A percentile compares a stretch with the other conserved stretches of the same genome.
phyloP scores from a whole-genome alignment of 1,140 invertebrate genomes.

The Macrobrachium nipponense region DNA sequence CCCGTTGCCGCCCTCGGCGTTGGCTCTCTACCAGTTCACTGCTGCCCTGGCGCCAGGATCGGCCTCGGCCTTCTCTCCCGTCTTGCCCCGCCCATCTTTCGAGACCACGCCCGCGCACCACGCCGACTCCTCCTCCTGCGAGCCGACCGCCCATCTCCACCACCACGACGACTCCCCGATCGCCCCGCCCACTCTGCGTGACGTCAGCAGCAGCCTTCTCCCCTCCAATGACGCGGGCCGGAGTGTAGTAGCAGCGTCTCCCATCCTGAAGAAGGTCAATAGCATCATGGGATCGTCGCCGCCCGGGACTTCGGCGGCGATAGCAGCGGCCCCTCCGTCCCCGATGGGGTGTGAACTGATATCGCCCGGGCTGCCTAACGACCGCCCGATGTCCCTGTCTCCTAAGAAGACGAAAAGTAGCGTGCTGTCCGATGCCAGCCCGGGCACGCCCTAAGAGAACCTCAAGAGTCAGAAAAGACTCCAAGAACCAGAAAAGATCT shows the following conservation, averaged over 20 bases:
- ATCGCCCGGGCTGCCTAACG: not conserved
- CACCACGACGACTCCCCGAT: conserved; percentile 1
- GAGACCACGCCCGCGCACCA: conserved; percentile 27
- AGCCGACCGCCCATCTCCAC: conserved; percentile 32
- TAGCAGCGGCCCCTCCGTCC: not conserved
- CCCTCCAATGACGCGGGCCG: not conserved
- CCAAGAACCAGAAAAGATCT: no score
- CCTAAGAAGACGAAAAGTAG: not conserved
- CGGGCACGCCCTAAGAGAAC: no score
- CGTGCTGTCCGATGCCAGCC: no score
- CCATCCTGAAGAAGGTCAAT: no score
- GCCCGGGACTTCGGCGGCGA: not conserved
- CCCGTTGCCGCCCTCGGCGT: conserved; percentile 45
- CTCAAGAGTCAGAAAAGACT: no score
- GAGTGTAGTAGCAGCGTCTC: no score
- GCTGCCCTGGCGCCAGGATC: conserved; percentile 47
- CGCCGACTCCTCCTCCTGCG: conserved; percentile 37
- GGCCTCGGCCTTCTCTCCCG: conserved; percentile 46
- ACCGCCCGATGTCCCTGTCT: not conserved
- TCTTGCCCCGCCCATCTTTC: conserved; percentile 47
- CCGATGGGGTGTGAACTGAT: not conserved
- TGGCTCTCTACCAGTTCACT: conserved; percentile 57
- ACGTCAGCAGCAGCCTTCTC: not conserved
- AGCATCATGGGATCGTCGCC: not conserved
- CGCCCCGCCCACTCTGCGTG: conserved; percentile 26